A percentile compares a stretch with the other conserved stretches of the same genome.
phyloP scores from a whole-genome alignment of 37 sponge, comb jelly and placozoan genomes.

The Beroe ovata region DNA sequence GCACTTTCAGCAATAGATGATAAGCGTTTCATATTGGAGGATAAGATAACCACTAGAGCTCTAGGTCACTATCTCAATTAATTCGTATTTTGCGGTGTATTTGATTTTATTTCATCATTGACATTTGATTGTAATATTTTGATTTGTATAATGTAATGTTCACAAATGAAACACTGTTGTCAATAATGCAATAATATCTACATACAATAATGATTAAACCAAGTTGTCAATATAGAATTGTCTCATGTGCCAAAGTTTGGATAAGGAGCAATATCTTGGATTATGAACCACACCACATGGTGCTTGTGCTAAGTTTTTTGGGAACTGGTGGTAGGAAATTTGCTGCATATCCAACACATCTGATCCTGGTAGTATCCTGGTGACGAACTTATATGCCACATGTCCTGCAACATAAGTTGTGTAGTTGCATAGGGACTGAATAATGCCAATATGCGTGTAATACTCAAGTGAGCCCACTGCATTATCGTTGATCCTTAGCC shows the following conservation, averaged over 20 bases:
- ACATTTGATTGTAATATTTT: neutral
- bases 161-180: no score
- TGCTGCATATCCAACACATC: neutral
- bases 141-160: neutral
- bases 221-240: neutral
- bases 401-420: neutral
- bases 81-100: no score
- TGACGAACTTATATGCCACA: neutral
- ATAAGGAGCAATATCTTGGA: neutral
- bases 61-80: neutral
- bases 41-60: neutral
- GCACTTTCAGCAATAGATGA: conserved; percentile 40
- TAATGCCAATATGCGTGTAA: neutral
- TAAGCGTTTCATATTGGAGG: neutral
- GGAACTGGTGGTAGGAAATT: neutral
- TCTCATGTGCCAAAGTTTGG: neutral
- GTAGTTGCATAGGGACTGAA: neutral
- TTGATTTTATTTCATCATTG: no score
- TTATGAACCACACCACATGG: neutral
- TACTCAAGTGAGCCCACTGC: neutral
- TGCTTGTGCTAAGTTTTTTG: neutral
- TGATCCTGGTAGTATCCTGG: neutral
- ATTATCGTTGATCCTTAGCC: neutral
- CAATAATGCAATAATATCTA: no score
- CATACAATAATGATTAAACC: no score